Evolutionary conservation across 92 coral and sea anemone genomes (phyloP).

Genomic region (Zoanthus sansibaricus): DNA sequence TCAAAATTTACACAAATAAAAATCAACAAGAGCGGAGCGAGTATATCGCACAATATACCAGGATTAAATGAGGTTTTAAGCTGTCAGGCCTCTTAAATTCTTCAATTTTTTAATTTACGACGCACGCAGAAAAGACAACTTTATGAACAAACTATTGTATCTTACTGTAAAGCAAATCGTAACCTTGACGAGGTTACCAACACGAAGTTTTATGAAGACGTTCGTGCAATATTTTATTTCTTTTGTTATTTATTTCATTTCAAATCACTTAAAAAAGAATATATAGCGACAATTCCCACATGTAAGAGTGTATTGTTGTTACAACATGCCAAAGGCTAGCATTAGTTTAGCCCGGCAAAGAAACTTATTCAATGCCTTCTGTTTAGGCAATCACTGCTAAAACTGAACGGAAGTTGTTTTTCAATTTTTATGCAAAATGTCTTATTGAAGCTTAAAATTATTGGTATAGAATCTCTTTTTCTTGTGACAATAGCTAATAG

Average conservation of each 20-base stretch:
- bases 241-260: not conserved
- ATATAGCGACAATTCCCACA: not conserved
- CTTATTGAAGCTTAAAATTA: not conserved
- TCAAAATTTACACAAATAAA: not conserved
- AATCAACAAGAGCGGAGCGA: not conserved
- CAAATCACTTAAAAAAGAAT: not conserved
- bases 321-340: not conserved
- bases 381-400: not conserved
- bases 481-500: conserved; percentile 29
- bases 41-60: not conserved
- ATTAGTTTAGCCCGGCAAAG: not conserved
- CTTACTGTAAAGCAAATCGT: not conserved
- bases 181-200: not conserved
- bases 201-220: not conserved
- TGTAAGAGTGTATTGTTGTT: not conserved
- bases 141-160: not conserved
- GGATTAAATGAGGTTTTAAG: not conserved
- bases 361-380: not conserved
- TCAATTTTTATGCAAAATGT: conserved; percentile 11
- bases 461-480: not conserved
- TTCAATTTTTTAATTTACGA: not conserved
- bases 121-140: not conserved
- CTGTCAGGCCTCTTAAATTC: not conserved
- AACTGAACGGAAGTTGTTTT: not conserved
- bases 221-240: not conserved